Conservation (phyloP, 2,888 invertebrate genomes). For the Tipula helvola region DNA sequence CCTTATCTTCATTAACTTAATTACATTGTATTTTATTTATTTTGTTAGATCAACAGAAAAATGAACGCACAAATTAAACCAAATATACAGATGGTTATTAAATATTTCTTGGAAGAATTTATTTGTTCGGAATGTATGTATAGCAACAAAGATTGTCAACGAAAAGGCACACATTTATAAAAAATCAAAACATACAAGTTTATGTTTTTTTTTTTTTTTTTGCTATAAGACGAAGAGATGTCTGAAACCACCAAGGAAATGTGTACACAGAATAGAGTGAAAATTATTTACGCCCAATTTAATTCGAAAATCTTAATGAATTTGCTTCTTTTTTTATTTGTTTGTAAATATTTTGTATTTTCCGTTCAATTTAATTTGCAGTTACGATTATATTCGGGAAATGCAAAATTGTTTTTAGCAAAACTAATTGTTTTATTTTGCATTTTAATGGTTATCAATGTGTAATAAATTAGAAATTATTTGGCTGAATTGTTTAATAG, state of each 20-base stretch:
- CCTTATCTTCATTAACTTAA: neutral
- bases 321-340: neutral
- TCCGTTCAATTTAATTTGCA: neutral
- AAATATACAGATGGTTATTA: neutral
- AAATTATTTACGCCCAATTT: neutral
- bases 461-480: neutral
- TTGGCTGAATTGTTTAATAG: neutral
- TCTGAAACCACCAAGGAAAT: neutral
- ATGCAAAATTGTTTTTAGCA: neutral
- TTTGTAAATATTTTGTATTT: neutral
- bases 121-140: neutral
- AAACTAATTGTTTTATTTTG: neutral
- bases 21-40: neutral
- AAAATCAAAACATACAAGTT: neutral
- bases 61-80: neutral
- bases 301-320: neutral
- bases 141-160: neutral
- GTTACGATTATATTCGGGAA: neutral
- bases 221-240: neutral
- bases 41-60: neutral
- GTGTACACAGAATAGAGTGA: neutral
- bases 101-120: neutral
- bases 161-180: neutral
- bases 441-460: neutral
- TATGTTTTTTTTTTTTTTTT: neutral